These are phyloP conservation scores for Apomyelois bistriatella DNA, from an alignment of 2,888 invertebrate species.

Conservation along the genomic window DNA sequence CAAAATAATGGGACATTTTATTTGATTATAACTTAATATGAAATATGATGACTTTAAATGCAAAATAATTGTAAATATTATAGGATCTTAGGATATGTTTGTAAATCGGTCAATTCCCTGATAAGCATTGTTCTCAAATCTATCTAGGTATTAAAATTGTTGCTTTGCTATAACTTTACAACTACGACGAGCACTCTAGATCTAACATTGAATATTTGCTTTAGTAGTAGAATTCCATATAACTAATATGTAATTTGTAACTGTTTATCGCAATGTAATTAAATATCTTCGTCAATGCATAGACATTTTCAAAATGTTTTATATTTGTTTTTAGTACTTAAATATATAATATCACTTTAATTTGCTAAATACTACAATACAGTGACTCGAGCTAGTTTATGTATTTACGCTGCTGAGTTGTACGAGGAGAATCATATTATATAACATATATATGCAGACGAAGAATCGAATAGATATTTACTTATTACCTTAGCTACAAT, in stretches of 20 bases:
- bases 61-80: conserved; percentile 44
- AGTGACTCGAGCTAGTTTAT: too few relatives aligned
- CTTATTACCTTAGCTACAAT: neutral
- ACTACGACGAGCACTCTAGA: conserved; percentile 48
- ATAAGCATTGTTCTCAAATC: conserved; percentile 51
- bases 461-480: conserved; percentile 10
- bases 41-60: conserved; percentile 28
- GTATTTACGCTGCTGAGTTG: too few relatives aligned
- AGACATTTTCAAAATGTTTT: neutral
- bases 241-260: neutral
- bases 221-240: conserved; percentile 48
- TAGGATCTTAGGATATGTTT: conserved; percentile 55
- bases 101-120: conserved; percentile 73
- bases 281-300: neutral
- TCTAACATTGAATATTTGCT: conserved; percentile 49
- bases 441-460: neutral
- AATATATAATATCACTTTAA: too few relatives aligned
- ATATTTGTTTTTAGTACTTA: too few relatives aligned
- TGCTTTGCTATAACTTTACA: conserved; percentile 54
- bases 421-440: neutral
- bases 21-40: conserved; percentile 13
- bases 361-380: too few relatives aligned
- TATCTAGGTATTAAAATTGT: conserved; percentile 46
- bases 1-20: conserved; percentile 17
- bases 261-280: neutral